A percentile compares a stretch with the other conserved stretches of the same genome.
Evolutionary conservation across 92 coral and sea anemone genomes (phyloP).

Genomic region (Porites evermanni): DNA sequence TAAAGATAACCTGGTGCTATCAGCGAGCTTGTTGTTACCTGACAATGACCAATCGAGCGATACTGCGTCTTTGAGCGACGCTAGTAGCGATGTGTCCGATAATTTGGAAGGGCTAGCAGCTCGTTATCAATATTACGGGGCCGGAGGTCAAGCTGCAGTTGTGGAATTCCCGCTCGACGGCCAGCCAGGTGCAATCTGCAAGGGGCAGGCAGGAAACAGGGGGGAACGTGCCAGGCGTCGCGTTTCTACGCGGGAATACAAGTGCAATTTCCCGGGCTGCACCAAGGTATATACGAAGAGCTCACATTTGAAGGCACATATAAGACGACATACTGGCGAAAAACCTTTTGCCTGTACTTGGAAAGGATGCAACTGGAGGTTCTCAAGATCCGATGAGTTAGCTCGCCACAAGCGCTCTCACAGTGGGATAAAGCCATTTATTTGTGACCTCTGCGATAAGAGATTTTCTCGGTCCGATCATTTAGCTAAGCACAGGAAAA

Average conservation of each 20-base stretch:
- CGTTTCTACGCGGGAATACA: slow-evolving; percentile 86
- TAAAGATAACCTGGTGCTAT: slow-evolving; percentile 81
- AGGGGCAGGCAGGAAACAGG: slow-evolving; percentile 43
- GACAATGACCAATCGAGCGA: slow-evolving; percentile 68
- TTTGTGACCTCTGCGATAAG: slow-evolving; percentile 92
- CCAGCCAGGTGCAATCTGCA: slow-evolving; percentile 32
- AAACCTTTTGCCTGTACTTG: slow-evolving; percentile 92
- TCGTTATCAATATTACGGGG: slow-evolving; percentile 29
- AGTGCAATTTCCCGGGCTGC: slow-evolving; percentile 84
- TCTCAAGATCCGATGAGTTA: slow-evolving; percentile 89
- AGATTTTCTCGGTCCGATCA: slow-evolving; percentile 91
- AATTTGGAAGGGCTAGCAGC: slow-evolving; percentile 34
- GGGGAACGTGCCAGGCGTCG: slow-evolving; percentile 83
- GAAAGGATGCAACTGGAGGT: slow-evolving; percentile 93
- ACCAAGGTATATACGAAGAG: slow-evolving; percentile 89
- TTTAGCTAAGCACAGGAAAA: slow-evolving; percentile 90
- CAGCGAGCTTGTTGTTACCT: slow-evolving; percentile 76
- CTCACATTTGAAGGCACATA: slow-evolving; percentile 90
- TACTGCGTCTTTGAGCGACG: slow-evolving; percentile 67
- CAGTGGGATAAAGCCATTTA: slow-evolving; percentile 90
- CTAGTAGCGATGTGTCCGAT: slow-evolving; percentile 41
- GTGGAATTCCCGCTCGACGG: slow-evolving; percentile 16
- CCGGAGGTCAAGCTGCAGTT: slow-evolving; percentile 40
- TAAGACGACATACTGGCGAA: slow-evolving; percentile 89
- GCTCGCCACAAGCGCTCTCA: slow-evolving; percentile 94